These are phyloP conservation scores for Encarsia formosa DNA, from an alignment of 2,888 invertebrate genomes.

Conservation along the genomic window DNA sequence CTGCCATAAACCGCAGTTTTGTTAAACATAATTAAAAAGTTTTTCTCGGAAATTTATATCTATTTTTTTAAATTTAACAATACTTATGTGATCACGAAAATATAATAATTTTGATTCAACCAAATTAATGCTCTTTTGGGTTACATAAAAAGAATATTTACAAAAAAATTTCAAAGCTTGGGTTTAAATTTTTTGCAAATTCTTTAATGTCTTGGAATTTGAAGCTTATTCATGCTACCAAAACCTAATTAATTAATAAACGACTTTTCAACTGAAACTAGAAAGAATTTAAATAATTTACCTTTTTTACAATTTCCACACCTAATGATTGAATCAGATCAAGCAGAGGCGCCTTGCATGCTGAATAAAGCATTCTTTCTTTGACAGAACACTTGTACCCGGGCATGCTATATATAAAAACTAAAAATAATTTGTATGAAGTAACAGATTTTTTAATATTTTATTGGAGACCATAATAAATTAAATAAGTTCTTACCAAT, in stretches of 20 bases:
- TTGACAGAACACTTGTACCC: slow-evolving; percentile 94
- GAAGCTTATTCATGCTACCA: too few species aligned
- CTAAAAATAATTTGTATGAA: slow-evolving; percentile 51
- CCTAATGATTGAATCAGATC: slow-evolving; percentile 77
- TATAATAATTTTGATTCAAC: too few species aligned
- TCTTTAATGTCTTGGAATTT: too few species aligned
- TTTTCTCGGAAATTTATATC: too few species aligned
- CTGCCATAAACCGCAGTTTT: slow-evolving; percentile 31
- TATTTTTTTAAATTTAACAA: too few species aligned
- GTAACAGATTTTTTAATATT: background rate
- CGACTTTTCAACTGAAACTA: background rate
- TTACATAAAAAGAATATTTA: too few species aligned
- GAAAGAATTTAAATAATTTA: slow-evolving; percentile 49
- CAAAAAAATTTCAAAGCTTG: too few species aligned
- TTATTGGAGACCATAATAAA: background rate
- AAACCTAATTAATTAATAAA: too few species aligned
- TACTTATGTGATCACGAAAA: too few species aligned
- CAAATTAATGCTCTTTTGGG: too few species aligned
- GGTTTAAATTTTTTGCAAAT: too few species aligned
- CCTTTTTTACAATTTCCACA: slow-evolving; percentile 81
- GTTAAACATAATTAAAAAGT: slow-evolving; percentile 20
- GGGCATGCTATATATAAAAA: slow-evolving; percentile 99
- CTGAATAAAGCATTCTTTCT: slow-evolving; percentile 97
- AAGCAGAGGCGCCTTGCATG: slow-evolving; percentile 89
- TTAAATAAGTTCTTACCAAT: slow-evolving; percentile 62